Percentiles rank a stretch among this genome's conserved stretches.
phyloP scores from a whole-genome alignment of 2,888 invertebrate genomes.

The Rhingia rostrata region DNA sequence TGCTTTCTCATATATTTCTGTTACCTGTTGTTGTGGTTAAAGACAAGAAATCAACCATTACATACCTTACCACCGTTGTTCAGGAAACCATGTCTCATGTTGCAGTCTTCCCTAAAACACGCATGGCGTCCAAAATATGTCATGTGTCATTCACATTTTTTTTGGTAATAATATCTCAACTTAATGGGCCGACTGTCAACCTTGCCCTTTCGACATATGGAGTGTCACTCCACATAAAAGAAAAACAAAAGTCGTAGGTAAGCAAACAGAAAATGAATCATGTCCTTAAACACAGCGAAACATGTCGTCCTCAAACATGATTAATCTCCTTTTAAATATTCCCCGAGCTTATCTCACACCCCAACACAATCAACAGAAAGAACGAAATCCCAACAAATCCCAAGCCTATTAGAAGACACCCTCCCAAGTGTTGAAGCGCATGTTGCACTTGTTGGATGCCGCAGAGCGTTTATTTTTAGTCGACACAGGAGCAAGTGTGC shows the following conservation, averaged over 20 bases:
- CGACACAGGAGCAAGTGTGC: constrained; percentile 50
- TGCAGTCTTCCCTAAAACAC: constrained; percentile 8
- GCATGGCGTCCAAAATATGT: constrained; percentile 8
- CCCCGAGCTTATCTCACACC: constrained; percentile 15
- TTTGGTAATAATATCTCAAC: constrained; percentile 15
- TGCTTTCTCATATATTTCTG: neutral
- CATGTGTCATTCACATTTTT: constrained; percentile 5
- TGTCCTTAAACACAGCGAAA: constrained; percentile 1
- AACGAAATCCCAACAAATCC: neutral
- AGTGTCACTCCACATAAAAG: constrained; percentile 9
- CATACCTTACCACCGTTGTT: constrained; percentile 11
- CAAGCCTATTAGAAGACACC: neutral
- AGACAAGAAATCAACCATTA: constrained; percentile 17
- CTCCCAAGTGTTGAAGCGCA: constrained; percentile 18
- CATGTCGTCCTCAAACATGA: constrained; percentile 25
- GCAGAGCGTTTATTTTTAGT: constrained; percentile 28
- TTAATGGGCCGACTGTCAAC: constrained; percentile 25
- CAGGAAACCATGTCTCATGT: constrained; percentile 26
- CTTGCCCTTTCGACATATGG: constrained; percentile 51
- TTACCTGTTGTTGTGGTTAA: too few relatives aligned
- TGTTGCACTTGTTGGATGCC: constrained; percentile 50
- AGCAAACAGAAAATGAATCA: constrained; percentile 19
- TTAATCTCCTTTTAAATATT: constrained; percentile 63
- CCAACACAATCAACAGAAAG: constrained; percentile 20
- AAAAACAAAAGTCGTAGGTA: constrained; percentile 30